phyloP scores from a whole-genome alignment of 2,113 vertebrate genomes.

The Verasper variegatus region DNA sequence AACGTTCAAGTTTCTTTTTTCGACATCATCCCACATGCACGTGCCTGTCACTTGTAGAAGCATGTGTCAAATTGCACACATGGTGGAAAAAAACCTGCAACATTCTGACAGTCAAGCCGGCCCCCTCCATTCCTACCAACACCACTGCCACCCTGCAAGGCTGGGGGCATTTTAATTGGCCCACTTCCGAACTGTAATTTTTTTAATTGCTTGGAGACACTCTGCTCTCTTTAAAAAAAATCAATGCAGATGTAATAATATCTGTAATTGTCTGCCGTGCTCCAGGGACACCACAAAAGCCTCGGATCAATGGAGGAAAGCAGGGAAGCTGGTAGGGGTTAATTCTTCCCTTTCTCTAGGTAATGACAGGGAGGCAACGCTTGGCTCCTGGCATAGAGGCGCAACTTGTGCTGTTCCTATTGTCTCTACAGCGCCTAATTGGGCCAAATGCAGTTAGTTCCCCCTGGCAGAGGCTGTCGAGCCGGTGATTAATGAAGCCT shows the following conservation, averaged over 20 bases:
- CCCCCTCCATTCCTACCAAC: conserved; percentile 49
- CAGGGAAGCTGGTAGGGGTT: conserved; percentile 83
- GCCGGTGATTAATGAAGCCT: conserved; percentile 85
- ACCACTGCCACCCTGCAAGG: conserved; percentile 61
- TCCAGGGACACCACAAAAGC: conserved; percentile 84
- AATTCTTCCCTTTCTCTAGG: conserved; percentile 84
- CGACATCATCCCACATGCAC: not conserved
- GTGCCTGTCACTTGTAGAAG: conserved; percentile 11
- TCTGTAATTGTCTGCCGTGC: conserved; percentile 87
- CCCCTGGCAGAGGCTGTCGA: conserved; percentile 81
- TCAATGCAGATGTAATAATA: conserved; percentile 90
- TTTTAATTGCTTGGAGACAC: conserved; percentile 86
- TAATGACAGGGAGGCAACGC: conserved; percentile 84
- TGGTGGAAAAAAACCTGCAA: conserved; percentile 46
- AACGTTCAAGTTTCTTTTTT: not conserved
- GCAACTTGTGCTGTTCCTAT: conserved; percentile 83
- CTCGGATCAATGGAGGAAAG: conserved; percentile 84
- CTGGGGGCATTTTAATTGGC: conserved; percentile 86
- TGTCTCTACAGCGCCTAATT: conserved; percentile 85
- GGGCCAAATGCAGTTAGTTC: conserved; percentile 86
- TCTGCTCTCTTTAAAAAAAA: conserved; percentile 82
- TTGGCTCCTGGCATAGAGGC: conserved; percentile 75
- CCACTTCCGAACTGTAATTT: conserved; percentile 87
- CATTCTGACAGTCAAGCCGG: conserved; percentile 77
- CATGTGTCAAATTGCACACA: conserved; percentile 19